Conservation (phyloP, 1,140 invertebrate genomes). For the Akabosia matsudoensis region DNA sequence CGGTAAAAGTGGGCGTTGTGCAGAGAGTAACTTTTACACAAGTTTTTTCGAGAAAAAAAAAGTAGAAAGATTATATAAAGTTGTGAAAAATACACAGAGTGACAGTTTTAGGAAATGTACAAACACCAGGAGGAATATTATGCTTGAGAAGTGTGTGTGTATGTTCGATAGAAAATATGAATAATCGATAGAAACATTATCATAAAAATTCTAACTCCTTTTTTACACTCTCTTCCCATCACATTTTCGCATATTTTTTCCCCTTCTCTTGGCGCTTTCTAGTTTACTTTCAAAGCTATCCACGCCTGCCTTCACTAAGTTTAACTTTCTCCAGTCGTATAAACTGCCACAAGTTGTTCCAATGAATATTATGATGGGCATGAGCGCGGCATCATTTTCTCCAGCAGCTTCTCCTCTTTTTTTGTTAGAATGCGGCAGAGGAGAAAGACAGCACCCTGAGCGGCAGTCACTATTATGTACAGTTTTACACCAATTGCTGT, state of each 20-base stretch:
- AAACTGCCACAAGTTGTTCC: not conserved
- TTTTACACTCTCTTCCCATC: constrained; percentile 1
- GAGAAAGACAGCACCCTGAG: not conserved
- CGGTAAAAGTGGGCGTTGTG: not conserved
- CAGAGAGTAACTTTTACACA: not conserved
- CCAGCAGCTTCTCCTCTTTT: too few relatives aligned
- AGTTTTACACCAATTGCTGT: too few relatives aligned
- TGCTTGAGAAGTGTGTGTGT: not conserved
- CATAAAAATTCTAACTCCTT: constrained; percentile 22
- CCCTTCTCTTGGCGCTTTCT: not conserved
- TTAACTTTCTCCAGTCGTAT: not conserved
- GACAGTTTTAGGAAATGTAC: not conserved
- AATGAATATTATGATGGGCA: not conserved
- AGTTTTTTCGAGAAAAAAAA: not conserved
- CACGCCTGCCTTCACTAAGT: not conserved
- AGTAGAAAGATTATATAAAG: not conserved
- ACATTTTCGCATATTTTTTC: constrained; percentile 15
- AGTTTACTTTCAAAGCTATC: not conserved
- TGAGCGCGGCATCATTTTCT: too few relatives aligned
- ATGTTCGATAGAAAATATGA: constrained; percentile 19
- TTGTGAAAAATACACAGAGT: not conserved
- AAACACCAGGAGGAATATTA: too few relatives aligned
- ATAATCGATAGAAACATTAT: constrained; percentile 25
- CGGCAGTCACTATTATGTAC: too few relatives aligned
- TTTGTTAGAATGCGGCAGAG: not conserved